Percentiles rank a stretch among this genome's conserved stretches.
These are phyloP conservation scores for Drosophila meridionalis DNA, from an alignment of 2,888 invertebrate genomes.

Conservation along the genomic window DNA sequence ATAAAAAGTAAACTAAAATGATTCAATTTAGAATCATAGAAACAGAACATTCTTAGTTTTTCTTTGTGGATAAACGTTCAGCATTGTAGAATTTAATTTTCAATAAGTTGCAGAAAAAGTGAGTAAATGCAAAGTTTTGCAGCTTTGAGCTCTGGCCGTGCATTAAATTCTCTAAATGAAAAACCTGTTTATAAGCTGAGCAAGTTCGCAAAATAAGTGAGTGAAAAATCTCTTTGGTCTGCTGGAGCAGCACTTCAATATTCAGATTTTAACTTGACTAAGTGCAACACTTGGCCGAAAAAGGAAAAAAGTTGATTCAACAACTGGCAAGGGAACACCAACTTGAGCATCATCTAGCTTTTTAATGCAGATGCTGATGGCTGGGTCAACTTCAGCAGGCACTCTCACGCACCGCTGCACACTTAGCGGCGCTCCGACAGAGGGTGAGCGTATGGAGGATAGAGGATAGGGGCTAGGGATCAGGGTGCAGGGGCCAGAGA, in stretches of 20 bases:
- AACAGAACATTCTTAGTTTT: neutral
- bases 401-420: slow-evolving; percentile 61
- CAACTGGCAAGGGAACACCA: slow-evolving; percentile 52
- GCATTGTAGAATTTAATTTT: neutral
- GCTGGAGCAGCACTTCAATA: slow-evolving; percentile 53
- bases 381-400: slow-evolving; percentile 66
- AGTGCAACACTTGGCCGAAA: slow-evolving; percentile 47
- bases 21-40: neutral
- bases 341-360: slow-evolving; percentile 39
- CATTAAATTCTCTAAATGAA: slow-evolving; percentile 10
- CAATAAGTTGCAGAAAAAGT: neutral
- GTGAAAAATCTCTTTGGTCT: slow-evolving; percentile 35
- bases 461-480: neutral
- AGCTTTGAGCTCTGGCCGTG: neutral
- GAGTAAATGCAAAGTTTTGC: neutral
- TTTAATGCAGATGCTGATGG: slow-evolving; percentile 26
- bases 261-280: slow-evolving; percentile 50
- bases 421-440: slow-evolving; percentile 25
- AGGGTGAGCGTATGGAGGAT: neutral
- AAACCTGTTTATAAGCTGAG: neutral
- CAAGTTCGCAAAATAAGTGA: neutral
- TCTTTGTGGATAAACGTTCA: neutral
- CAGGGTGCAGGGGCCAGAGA: neutral
- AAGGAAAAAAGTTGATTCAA: slow-evolving; percentile 58
- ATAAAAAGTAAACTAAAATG: neutral